Evolutionary conservation across 1,140 invertebrate genomes (phyloP), one percentile per base, ranked within the genome.

Genomic region (Propsilocerus akamusi): DNA sequence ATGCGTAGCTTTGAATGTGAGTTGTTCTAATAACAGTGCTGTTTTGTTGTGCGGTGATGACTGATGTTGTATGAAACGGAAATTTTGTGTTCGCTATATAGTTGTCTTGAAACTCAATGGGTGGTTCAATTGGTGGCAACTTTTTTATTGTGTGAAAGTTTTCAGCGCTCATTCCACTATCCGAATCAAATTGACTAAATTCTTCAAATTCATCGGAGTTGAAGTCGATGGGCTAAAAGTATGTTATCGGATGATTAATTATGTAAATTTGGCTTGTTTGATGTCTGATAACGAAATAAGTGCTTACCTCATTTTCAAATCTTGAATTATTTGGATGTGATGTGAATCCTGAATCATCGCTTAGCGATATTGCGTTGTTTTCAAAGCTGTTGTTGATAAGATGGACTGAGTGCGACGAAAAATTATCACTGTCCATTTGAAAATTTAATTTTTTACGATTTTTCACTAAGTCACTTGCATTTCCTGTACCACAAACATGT

Each of bases 111-210:
- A 86, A 87, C 57, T 86, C 80, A 14, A 76, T 77, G 4, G 83
- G 83, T 49, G 83, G 83, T 57, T 84, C 81, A 55, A 86, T 85
- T 14, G 81, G 76, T 26, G 73, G 71, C 49, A 80, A 66, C 86
- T 86, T 41, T 57, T 85, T 86, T 49, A 86, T 67, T 6, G 82
- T 86, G 59, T 84, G 84, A 59, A 83, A 86, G 60, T 83, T 82
- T 63, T 84, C 81, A 24, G 78, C 76, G 56, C 79, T 80, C 72
- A 83, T 83, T 1, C 76, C 69, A 25, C 70, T 68, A 56, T 78
- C 74, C 5, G 75, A 78, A 61, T 78, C 76, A 55, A 72, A 66
- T 60, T 77, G 76, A 5, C 75, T 78, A 22, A 79, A 75, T 54
- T 80, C 77, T 57, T 75, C 74, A 55, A 41, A 41, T 20, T 41